Percentiles rank a stretch among this genome's conserved stretches.
phyloP scores from a whole-genome alignment of 2,888 invertebrate species.

The Deladenus siricidicola region DNA sequence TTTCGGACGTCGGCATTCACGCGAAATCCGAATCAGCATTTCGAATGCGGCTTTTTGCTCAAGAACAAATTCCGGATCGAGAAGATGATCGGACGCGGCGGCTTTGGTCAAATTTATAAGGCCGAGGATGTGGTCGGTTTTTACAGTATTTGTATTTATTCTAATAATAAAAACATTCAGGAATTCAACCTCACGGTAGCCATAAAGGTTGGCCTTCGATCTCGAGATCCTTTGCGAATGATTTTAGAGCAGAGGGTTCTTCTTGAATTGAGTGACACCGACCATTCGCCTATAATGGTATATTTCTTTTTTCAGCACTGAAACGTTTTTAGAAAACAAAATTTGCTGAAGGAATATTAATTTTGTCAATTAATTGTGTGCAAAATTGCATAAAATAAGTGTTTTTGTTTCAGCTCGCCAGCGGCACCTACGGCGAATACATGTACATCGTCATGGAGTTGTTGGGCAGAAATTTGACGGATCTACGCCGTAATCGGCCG shows the following conservation, averaged over 20 bases:
- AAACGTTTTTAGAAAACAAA: too few species aligned
- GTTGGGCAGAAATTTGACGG: slow-evolving; percentile 41
- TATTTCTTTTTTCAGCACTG: too few species aligned
- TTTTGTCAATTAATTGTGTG: background rate
- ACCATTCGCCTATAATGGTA: slow-evolving; percentile 35
- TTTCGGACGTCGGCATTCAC: too few species aligned
- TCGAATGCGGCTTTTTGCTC: slow-evolving; percentile 21
- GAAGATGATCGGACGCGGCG: slow-evolving; percentile 43
- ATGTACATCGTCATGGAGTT: slow-evolving; percentile 49
- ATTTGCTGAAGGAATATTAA: too few species aligned
- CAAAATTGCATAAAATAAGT: background rate
- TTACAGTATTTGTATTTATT: background rate
- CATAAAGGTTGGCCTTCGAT: slow-evolving; percentile 44
- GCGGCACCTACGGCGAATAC: slow-evolving; percentile 32
- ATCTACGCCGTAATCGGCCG: slow-evolving; percentile 33
- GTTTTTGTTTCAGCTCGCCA: slow-evolving; percentile 32
- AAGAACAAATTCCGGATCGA: slow-evolving; percentile 25
- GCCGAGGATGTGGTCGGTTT: slow-evolving; percentile 28
- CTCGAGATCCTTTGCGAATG: slow-evolving; percentile 38
- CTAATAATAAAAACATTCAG: background rate
- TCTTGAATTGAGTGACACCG: slow-evolving; percentile 21
- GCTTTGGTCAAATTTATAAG: slow-evolving; percentile 47
- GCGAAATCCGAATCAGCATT: too few species aligned
- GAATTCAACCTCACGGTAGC: slow-evolving; percentile 29
- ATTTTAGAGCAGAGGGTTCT: slow-evolving; percentile 43